phyloP scores from a whole-genome alignment of 2,888 invertebrate species.

The Latheticus oryzae region DNA sequence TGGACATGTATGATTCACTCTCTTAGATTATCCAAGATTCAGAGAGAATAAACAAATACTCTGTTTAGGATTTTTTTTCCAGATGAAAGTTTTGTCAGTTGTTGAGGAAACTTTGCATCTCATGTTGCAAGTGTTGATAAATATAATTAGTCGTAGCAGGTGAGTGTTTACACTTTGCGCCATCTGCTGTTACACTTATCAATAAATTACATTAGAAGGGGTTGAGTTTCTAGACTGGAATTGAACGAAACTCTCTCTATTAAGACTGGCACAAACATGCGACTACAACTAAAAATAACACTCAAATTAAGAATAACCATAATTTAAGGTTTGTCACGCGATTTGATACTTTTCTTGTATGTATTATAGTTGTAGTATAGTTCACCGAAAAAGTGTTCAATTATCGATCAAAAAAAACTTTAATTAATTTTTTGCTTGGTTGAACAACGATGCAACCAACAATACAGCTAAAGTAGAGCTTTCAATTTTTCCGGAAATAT shows the following conservation, averaged over 20 bases:
- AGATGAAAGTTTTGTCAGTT: too few relatives aligned
- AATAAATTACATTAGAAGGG: conserved; percentile 9
- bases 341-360: conserved; percentile 18
- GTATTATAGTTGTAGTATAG: too few relatives aligned
- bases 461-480: not conserved
- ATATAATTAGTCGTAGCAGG: conserved; percentile 12
- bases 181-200: conserved; percentile 13
- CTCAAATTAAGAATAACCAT: conserved; percentile 14
- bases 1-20: too few relatives aligned
- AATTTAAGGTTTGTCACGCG: conserved; percentile 11
- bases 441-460: too few relatives aligned
- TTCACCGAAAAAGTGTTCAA: too few relatives aligned
- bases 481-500: too few relatives aligned
- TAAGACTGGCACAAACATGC: conserved; percentile 9
- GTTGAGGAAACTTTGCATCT: too few relatives aligned
- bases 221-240: not conserved
- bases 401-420: too few relatives aligned
- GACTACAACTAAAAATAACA: conserved; percentile 19
- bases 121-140: not conserved
- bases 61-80: not conserved
- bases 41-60: conserved; percentile 1
- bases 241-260: conserved; percentile 5
- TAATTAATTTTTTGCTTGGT: too few relatives aligned
- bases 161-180: conserved; percentile 9
- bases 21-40: conserved; percentile 6